phyloP scores from a whole-genome alignment of 2,797 vertebrate species.

The Manis pentadactyla region DNA sequence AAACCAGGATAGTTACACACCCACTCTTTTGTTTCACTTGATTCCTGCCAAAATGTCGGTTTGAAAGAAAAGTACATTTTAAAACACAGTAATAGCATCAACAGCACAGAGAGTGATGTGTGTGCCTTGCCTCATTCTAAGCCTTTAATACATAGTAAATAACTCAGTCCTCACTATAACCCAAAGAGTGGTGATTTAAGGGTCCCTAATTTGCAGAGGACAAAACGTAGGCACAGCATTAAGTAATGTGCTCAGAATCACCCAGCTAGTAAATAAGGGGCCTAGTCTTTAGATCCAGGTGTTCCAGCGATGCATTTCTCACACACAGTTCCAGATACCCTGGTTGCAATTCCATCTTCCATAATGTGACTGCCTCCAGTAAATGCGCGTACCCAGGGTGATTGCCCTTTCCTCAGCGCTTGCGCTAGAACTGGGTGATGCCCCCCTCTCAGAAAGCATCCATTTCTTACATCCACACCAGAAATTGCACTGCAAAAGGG shows the following conservation, averaged over 20 bases:
- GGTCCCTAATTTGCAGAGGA: not conserved
- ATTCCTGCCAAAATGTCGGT: conserved; percentile 31
- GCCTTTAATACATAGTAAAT: not conserved
- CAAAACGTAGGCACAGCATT: not conserved
- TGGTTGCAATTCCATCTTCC: not conserved
- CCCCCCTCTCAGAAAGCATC: not conserved
- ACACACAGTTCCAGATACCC: not conserved
- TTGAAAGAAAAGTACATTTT: conserved; percentile 31
- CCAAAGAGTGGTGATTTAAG: not conserved
- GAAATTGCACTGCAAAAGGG: not conserved
- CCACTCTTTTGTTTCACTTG: not conserved
- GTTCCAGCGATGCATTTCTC: not conserved
- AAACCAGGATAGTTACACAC: not conserved
- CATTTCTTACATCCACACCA: not conserved
- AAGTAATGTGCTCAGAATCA: not conserved
- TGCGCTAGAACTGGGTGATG: not conserved
- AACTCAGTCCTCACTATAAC: not conserved
- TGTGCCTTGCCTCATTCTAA: not conserved
- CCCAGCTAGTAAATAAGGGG: not conserved
- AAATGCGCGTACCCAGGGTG: not conserved
- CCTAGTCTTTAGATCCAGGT: not conserved
- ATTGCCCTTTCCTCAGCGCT: not conserved
- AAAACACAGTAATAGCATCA: not conserved
- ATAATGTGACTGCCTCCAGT: not conserved
- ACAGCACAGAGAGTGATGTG: not conserved